Evolutionary conservation across 2,888 invertebrate species (phyloP).

Genomic region (Leucoma salicis): DNA sequence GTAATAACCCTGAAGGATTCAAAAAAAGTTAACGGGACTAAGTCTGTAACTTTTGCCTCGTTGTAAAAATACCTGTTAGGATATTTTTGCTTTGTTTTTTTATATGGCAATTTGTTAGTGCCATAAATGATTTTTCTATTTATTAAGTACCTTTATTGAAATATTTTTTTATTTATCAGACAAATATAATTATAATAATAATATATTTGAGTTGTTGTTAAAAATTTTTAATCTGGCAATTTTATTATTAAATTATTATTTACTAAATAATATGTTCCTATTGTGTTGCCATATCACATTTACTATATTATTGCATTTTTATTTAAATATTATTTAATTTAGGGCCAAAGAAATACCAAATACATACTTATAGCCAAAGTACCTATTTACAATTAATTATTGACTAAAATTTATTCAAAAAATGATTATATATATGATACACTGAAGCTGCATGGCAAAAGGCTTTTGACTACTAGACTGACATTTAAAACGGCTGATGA

Average conservation of each 20-base stretch:
- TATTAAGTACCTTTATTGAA: background rate
- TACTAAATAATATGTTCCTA: constrained; percentile 42
- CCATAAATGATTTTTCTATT: background rate
- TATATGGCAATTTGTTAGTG: background rate
- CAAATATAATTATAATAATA: background rate
- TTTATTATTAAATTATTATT: constrained; percentile 5
- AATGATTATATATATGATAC: too few relatives aligned
- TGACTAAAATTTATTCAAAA: too few relatives aligned
- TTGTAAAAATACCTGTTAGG: background rate
- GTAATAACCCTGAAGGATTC: constrained; percentile 90
- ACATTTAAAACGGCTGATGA: too few relatives aligned
- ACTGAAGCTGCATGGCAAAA: too few relatives aligned
- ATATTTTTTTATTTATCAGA: background rate
- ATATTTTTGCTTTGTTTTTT: background rate
- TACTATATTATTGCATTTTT: constrained; percentile 23
- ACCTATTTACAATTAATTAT: constrained; percentile 40
- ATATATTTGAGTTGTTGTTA: background rate
- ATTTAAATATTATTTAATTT: constrained; percentile 23
- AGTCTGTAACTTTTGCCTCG: background rate
- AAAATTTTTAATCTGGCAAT: background rate
- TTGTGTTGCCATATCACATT: constrained; percentile 52
- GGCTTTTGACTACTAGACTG: too few relatives aligned
- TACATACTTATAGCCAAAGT: constrained; percentile 42
- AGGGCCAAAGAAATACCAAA: constrained; percentile 28
- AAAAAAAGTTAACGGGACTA: constrained; percentile 21